A percentile compares a stretch with the other conserved stretches of the same genome.
phyloP scores from a whole-genome alignment of 2,888 invertebrate species.

The Pristionchus exspectatus region DNA sequence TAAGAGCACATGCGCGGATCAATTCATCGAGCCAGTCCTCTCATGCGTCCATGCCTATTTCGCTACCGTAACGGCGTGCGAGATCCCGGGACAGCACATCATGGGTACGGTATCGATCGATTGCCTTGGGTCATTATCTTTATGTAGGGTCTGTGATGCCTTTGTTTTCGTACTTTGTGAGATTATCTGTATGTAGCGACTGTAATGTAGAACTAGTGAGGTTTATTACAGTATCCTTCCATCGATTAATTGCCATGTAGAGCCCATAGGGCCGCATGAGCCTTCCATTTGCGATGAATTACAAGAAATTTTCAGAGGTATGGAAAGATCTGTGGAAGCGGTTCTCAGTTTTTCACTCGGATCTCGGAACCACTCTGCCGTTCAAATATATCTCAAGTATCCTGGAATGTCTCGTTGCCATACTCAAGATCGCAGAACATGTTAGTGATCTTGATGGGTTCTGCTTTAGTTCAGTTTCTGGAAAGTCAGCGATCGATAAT shows the following conservation, averaged over 20 bases:
- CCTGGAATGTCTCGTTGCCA: neutral
- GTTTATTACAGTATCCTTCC: too few relatives aligned
- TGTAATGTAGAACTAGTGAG: too few relatives aligned
- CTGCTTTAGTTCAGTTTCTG: neutral
- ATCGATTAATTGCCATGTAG: too few relatives aligned
- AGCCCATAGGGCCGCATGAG: too few relatives aligned
- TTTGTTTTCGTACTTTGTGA: too few relatives aligned
- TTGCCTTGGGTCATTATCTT: neutral
- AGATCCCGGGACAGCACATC: neutral
- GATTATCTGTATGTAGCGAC: too few relatives aligned
- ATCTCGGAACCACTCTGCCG: neutral
- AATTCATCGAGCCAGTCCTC: neutral
- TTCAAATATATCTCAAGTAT: neutral
- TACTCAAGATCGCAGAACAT: constrained; percentile 26
- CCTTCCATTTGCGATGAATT: neutral
- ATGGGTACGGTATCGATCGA: constrained; percentile 9
- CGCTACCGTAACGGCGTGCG: neutral
- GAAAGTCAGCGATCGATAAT: neutral
- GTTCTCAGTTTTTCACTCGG: neutral
- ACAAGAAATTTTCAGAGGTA: neutral
- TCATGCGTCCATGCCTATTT: neutral
- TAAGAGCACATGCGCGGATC: neutral
- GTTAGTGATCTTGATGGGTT: neutral
- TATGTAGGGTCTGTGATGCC: neutral
- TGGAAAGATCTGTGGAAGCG: constrained; percentile 12